Evolutionary conservation across 2,888 invertebrate species (phyloP).

Genomic region (Coelopa pilipes): DNA sequence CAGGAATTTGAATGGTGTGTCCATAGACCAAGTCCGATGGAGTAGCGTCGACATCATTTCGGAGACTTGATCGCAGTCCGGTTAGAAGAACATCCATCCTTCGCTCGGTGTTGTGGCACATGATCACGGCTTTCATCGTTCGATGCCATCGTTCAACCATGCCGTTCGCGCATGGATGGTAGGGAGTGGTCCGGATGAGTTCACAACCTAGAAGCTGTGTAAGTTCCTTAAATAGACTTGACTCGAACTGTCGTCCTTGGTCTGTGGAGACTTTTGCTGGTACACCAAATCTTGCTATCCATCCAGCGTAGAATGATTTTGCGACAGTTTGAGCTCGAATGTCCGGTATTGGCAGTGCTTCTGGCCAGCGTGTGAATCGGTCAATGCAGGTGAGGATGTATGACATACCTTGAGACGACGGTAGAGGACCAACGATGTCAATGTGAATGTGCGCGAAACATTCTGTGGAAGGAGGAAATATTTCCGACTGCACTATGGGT

Average conservation of each 20-base stretch:
- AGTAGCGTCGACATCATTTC: constrained; percentile 8
- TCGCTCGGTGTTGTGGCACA: constrained; percentile 20
- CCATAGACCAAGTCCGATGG: not conserved
- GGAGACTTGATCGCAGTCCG: not conserved
- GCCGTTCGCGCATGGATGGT: constrained; percentile 40
- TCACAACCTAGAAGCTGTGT: constrained; percentile 4
- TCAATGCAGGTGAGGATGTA: constrained; percentile 39
- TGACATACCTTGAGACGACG: constrained; percentile 15
- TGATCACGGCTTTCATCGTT: constrained; percentile 39
- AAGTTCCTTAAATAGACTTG: constrained; percentile 11
- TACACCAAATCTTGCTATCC: constrained; percentile 37
- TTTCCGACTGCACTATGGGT: constrained; percentile 61
- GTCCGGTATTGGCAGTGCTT: constrained; percentile 36
- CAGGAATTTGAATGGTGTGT: not conserved
- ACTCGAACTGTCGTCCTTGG: constrained; percentile 36
- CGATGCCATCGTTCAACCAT: constrained; percentile 43
- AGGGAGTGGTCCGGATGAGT: constrained; percentile 37
- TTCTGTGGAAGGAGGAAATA: constrained; percentile 39
- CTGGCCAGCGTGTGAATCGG: constrained; percentile 36
- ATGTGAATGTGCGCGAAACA: constrained; percentile 35
- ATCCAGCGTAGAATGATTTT: constrained; percentile 28
- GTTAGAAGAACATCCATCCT: constrained; percentile 39
- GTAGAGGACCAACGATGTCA: constrained; percentile 32
- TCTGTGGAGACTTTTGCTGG: constrained; percentile 27
- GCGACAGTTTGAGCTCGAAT: constrained; percentile 38